phyloP scores from a whole-genome alignment of 2,113 vertebrate genomes.

The Thamnophis sirtalis region DNA sequence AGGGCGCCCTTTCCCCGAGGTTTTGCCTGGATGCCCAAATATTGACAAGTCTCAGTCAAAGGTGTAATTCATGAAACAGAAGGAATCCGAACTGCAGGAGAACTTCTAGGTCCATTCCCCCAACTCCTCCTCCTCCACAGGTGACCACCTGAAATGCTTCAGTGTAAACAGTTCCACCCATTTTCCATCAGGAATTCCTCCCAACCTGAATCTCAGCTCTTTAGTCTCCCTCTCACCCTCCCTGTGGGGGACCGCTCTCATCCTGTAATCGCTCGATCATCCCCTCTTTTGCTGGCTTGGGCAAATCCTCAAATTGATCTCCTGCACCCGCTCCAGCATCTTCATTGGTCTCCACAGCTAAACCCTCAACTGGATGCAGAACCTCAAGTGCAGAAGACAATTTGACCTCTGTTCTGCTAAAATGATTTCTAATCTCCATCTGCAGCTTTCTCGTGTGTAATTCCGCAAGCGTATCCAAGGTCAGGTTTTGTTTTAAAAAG shows the following conservation, averaged over 20 bases:
- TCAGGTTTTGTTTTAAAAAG: neutral
- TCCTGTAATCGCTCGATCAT: neutral
- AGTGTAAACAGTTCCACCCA: neutral
- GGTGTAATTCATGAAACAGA: neutral
- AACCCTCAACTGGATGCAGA: neutral
- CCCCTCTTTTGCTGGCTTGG: neutral
- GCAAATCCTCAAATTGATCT: neutral
- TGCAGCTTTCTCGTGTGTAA: neutral
- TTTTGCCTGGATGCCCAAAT: neutral
- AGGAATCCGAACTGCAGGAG: neutral
- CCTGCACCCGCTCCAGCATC: accelerated
- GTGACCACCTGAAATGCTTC: neutral
- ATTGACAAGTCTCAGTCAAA: neutral
- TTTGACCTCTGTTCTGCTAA: neutral
- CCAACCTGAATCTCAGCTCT: neutral
- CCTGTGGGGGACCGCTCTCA: neutral
- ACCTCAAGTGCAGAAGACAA: neutral
- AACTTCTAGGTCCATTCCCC: neutral
- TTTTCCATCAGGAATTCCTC: neutral
- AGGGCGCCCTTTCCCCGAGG: neutral
- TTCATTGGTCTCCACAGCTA: neutral
- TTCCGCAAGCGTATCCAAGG: neutral
- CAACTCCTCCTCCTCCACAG: neutral
- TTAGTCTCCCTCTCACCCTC: neutral
- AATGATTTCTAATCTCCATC: neutral